These are phyloP conservation scores for Ctenoplectra terminalis DNA, from an alignment of 1,140 invertebrate genomes.

Conservation along the genomic window DNA sequence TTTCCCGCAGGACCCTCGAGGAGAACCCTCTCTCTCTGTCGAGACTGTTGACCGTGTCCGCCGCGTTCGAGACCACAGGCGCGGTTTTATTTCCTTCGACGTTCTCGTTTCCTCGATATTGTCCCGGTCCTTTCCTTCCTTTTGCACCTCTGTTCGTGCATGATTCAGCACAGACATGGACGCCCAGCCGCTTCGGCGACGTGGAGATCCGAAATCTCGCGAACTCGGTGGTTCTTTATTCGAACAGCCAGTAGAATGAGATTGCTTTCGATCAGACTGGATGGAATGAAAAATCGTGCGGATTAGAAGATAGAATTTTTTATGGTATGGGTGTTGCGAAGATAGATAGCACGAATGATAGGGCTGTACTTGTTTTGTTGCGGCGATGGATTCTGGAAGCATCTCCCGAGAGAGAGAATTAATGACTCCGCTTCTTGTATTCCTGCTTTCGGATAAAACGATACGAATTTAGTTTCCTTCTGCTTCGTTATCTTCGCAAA, in stretches of 20 bases:
- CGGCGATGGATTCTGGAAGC: too few relatives aligned
- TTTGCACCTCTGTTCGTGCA: constrained; percentile 24
- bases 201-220: constrained; percentile 12
- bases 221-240: neutral
- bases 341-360: too few relatives aligned
- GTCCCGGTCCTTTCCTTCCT: neutral
- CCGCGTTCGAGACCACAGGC: neutral
- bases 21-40: neutral
- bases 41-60: constrained; percentile 41
- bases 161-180: constrained; percentile 13
- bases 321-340: neutral
- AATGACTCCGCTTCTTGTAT: too few relatives aligned
- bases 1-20: constrained; percentile 14
- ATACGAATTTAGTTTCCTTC: too few relatives aligned
- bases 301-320: constrained; percentile 11
- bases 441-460: too few relatives aligned
- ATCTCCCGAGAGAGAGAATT: too few relatives aligned
- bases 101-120: constrained; percentile 52
- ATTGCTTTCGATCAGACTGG: neutral
- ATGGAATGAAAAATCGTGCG: neutral
- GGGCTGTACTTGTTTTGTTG: neutral
- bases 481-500: too few relatives aligned
- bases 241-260: neutral
- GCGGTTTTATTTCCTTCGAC: constrained; percentile 48
- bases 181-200: neutral